Base-by-base conservation (phyloP, 2,797 vertebrate species). In the Spheniscus humboldti region DNA sequence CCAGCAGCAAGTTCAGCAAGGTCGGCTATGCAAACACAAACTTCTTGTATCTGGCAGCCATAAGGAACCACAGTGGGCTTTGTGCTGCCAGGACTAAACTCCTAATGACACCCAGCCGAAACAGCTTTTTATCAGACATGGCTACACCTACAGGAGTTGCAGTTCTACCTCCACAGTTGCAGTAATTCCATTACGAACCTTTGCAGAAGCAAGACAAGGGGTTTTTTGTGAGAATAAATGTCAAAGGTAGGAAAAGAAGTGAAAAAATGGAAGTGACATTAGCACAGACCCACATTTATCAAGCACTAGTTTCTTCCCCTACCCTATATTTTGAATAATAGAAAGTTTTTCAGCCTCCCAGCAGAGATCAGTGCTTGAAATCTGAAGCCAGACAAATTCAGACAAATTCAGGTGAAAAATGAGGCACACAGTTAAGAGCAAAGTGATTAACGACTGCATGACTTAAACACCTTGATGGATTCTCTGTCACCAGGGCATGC, bases 1-100 rank as follows among this genome's bases (percentile, higher is more conserved):
- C 48, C 63, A 82, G 74, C 74, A 91, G 90, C 33, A 91, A 86
- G 84, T 89, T 87, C 84, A 90, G 72, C 92, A 95, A 86, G 92
- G 68, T 1, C 33, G 4, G 76, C 69, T 82, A 92, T n/a, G 53
- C 69, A 88, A 81, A 90, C 66, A 91, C 43, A 86, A 86, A 68
- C 64, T 94, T 85, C 3, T 53, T 59, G 37, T 27, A 39, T 64
- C 68, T 80, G 64, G 57, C 78, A 94, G 72, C 43, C 28, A 17
- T 10, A 41, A 62, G 75, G 68, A 95, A 37, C 31, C 85, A 68
- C 30, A 43, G 41, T 57, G 47, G 86, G 31, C 14, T 74, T 59
- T 68, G n/a, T 87, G 78, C 31, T 88, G 78, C 87, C 87, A 90
- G 68, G 17, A 71, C 41, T 81, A 57, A 91, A 72, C 24, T 83